Conservation (phyloP, 37 sponge, comb jelly and placozoan species). For the Eunapius fragilis region DNA sequence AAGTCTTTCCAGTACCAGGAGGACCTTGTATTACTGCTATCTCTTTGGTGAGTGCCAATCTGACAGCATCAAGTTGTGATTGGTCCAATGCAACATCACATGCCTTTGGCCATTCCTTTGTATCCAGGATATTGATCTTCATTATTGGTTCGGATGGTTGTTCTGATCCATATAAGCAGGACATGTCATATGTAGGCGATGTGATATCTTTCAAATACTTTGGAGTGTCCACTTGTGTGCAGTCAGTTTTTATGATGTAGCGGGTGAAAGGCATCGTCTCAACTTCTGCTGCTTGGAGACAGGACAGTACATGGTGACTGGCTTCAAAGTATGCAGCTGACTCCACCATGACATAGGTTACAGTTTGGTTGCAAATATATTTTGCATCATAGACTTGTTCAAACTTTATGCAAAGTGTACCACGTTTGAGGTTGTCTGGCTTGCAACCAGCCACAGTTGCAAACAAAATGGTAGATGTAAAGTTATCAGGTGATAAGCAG, state of each 20-base stretch:
- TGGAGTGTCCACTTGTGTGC: conserved; percentile 31
- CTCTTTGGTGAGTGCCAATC: conserved; percentile 76
- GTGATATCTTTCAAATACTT: conserved; percentile 3
- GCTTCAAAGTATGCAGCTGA: conserved; percentile 92
- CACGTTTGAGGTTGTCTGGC: conserved; percentile 41
- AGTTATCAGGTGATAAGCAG: conserved; percentile 73
- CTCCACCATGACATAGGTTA: conserved; percentile 68
- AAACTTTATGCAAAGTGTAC: conserved; percentile 42
- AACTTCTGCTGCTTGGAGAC: conserved; percentile 67
- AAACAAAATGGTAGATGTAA: conserved; percentile 42
- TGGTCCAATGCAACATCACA: conserved; percentile 42
- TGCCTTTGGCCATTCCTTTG: conserved; percentile 36
- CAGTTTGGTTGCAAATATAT: not conserved
- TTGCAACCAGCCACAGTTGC: conserved; percentile 79
- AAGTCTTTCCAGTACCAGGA: conserved; percentile 98
- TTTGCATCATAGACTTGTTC: conserved; percentile 13
- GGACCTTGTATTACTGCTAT: conserved; percentile 95
- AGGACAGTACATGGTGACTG: conserved; percentile 64
- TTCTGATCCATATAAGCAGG: conserved; percentile 30
- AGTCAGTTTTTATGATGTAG: conserved; percentile 55
- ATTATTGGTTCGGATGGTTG: too few relatives aligned
- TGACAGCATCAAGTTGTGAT: conserved; percentile 77
- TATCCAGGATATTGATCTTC: conserved; percentile 6
- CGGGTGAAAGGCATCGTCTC: conserved; percentile 83
- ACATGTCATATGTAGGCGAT: not conserved